Base-by-base conservation (phyloP, 2,797 vertebrate species). In the Clarias pachynema region DNA sequence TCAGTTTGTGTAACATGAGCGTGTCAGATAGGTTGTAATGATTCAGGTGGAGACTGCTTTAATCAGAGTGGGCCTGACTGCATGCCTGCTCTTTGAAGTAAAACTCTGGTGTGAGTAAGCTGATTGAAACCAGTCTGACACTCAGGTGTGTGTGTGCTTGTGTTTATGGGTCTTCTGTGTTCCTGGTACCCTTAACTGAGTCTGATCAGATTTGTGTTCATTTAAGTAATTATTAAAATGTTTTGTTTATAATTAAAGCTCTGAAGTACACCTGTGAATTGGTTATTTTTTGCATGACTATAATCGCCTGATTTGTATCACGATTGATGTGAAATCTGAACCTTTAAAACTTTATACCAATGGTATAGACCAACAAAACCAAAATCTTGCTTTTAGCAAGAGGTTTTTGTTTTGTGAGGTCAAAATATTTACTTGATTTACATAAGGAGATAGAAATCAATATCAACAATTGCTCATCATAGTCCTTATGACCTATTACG, bases 11-110 rank as follows among this genome's bases (percentile, higher is more conserved):
- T 81, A 56, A 56, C 79, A 68, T 56, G 40, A 53, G 66, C 15
- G 63, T 81, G 88, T 91, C 91, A 91, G 92, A 90, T 89, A 89
- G 89, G 86, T 88, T 93, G 85, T 91, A 91, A 90, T 91, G 89
- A 86, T 87, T 85, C 87, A 88, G 90, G 88, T 89, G 90, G 89
- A 93, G 93, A 93, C 93, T 78, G 91, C 88, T 91, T 93, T 95
- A 91, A 93, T 94, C 88, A 91, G 87, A 88, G 63, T 89, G 89
- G 59, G 83, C 74, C 84, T 60, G 89, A 85, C 89, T 91, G 82
- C 68, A 78, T 87, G 81, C 86, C 86, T 89, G 85, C 82, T 86
- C 94, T 95, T 95, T 95, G 92, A 94, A 93, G 92, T 92, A 40
- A 86, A 79, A 81, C 89, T 91, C 88, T 89, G 91, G 90, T 92